A percentile compares a stretch with the other conserved stretches of the same genome.
Conservation (phyloP, 2,888 invertebrate species). For the Thyatira batis region DNA sequence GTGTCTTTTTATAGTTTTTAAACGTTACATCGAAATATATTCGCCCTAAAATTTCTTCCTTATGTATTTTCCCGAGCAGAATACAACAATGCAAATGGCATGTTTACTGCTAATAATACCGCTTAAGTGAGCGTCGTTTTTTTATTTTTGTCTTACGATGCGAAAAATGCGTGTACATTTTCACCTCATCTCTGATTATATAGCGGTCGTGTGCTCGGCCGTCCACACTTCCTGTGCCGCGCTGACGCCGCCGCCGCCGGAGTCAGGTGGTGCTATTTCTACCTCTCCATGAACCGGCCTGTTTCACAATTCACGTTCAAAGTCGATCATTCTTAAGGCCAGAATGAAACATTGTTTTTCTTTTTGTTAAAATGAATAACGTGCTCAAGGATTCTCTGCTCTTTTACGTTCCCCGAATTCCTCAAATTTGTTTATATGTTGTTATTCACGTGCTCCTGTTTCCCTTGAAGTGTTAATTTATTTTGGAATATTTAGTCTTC, state of each 20-base stretch:
- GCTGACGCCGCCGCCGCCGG: conserved; percentile 53
- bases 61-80: background rate
- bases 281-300: conserved; percentile 66
- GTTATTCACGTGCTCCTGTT: conserved; percentile 12
- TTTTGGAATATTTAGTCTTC: conserved; percentile 2
- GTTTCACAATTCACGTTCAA: conserved; percentile 69
- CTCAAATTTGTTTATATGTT: conserved; percentile 22
- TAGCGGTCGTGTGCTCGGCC: conserved; percentile 47
- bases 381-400: conserved; percentile 35
- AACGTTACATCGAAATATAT: background rate
- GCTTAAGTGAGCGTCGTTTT: conserved; percentile 16
- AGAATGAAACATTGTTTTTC: conserved; percentile 38
- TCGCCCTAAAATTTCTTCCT: background rate
- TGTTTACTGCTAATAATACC: conserved; percentile 14
- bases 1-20: background rate
- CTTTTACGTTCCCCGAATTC: conserved; percentile 28
- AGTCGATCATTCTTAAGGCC: conserved; percentile 66
- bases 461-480: conserved; percentile 13
- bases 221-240: conserved; percentile 66
- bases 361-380: conserved; percentile 32
- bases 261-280: conserved; percentile 73
- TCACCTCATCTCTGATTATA: conserved; percentile 31
- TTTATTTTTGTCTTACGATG: conserved; percentile 16
- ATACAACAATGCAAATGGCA: conserved; percentile 1
- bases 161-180: conserved; percentile 32